These are phyloP conservation scores for Heliconius himera DNA, from an alignment of 1,140 invertebrate species.

Conservation along the genomic window DNA sequence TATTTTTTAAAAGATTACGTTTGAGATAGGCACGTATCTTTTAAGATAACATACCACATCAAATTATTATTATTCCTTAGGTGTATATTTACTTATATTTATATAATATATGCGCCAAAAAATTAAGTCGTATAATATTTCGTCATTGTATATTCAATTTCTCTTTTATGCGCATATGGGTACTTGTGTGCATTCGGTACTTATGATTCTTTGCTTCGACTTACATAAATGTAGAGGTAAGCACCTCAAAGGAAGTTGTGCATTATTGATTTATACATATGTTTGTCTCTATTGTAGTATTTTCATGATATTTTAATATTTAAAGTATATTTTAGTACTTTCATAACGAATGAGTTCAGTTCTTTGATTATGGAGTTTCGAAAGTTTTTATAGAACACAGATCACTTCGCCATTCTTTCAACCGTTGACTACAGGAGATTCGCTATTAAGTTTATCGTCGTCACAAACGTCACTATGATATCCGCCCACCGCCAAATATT, in stretches of 20 bases:
- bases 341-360: no score
- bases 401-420: no score
- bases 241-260: no score
- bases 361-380: no score
- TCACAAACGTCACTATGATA: conserved; percentile 30
- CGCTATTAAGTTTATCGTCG: conserved; percentile 25
- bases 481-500: conserved; percentile 24
- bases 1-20: neutral
- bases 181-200: no score
- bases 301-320: no score
- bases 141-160: neutral
- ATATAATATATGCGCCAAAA: neutral
- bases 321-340: no score
- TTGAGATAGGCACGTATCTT: neutral
- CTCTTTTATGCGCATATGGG: neutral
- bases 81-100: neutral
- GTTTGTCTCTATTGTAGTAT: no score
- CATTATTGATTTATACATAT: no score
- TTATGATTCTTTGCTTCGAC: neutral
- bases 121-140: neutral
- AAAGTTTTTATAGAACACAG: no score
- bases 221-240: no score
- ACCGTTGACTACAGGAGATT: neutral
- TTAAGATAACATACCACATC: neutral
- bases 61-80: neutral